Conservation (phyloP, 2,113 vertebrate genomes). For the Pao palembangensis region DNA sequence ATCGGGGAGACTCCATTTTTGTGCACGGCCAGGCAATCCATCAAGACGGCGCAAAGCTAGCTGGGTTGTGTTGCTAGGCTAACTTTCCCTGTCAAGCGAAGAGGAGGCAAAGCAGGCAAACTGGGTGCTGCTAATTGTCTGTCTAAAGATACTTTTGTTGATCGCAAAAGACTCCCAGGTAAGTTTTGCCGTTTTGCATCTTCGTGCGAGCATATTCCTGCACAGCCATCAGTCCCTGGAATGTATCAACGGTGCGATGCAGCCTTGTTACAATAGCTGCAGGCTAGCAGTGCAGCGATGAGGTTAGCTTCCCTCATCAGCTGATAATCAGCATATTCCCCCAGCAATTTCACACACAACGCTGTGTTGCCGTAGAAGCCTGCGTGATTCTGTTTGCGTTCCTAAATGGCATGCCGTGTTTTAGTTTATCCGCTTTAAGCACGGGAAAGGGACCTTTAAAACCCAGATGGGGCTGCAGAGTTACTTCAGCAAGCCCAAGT, state of each 20-base stretch:
- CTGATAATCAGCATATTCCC: slow-evolving; percentile 22
- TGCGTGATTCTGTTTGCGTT: slow-evolving; percentile 1
- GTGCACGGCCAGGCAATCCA: slow-evolving; percentile 19
- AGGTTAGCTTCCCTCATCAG: slow-evolving; percentile 30
- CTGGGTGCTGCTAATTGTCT: slow-evolving; percentile 27
- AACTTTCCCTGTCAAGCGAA: slow-evolving; percentile 46
- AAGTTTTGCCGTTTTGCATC: background rate
- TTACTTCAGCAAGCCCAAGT: background rate
- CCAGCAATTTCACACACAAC: slow-evolving; percentile 11
- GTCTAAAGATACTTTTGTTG: slow-evolving; percentile 58
- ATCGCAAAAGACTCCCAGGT: slow-evolving; percentile 70
- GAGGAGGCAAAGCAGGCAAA: slow-evolving; percentile 20
- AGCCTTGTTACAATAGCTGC: slow-evolving; percentile 23
- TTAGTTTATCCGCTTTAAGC: background rate
- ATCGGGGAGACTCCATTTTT: slow-evolving; percentile 56
- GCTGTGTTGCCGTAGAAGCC: slow-evolving; percentile 17
- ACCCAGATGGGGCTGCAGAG: background rate
- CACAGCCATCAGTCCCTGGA: rapidly evolving
- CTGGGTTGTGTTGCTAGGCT: slow-evolving; percentile 50
- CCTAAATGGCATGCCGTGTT: background rate
- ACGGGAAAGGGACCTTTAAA: rapidly evolving
- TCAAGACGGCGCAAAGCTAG: slow-evolving; percentile 47
- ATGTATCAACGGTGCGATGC: background rate
- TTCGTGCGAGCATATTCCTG: rapidly evolving
- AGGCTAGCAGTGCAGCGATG: slow-evolving; percentile 15